Percentiles rank a stretch among this genome's conserved stretches.
These are phyloP conservation scores for Leucosticte australis DNA, from an alignment of 2,113 vertebrate genomes.

Conservation along the genomic window DNA sequence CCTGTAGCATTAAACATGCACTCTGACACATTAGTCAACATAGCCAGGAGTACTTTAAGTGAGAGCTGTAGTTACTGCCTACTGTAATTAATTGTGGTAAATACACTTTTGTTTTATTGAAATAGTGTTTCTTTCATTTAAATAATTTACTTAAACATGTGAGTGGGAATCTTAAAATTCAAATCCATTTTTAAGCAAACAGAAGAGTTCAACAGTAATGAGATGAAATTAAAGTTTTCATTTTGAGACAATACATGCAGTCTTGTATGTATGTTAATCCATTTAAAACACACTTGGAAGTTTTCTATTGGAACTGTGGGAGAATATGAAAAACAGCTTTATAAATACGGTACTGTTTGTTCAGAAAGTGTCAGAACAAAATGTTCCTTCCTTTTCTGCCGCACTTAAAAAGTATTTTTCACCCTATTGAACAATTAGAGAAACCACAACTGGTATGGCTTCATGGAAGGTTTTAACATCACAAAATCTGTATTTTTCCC, in stretches of 20 bases:
- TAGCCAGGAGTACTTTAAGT: neutral
- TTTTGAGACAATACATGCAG: neutral
- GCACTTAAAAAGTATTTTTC: neutral
- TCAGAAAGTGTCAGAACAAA: neutral
- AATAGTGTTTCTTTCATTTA: neutral
- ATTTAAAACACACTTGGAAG: neutral
- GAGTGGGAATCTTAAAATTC: neutral
- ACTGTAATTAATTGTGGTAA: neutral
- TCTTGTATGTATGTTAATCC: neutral
- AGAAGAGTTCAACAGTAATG: neutral
- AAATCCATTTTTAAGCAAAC: neutral
- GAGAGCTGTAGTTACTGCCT: neutral
- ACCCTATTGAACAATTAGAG: neutral
- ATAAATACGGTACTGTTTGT: neutral
- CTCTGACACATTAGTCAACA: neutral
- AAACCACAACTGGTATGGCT: accelerated
- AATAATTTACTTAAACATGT: neutral
- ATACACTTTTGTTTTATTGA: neutral
- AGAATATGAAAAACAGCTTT: neutral
- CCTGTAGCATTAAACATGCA: neutral
- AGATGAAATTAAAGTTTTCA: neutral
- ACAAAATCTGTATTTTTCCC: neutral
- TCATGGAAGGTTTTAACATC: neutral
- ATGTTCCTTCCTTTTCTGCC: neutral
- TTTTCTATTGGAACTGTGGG: neutral